Conservation (phyloP, 2,888 invertebrate species). For the Mylabris sibirica region DNA sequence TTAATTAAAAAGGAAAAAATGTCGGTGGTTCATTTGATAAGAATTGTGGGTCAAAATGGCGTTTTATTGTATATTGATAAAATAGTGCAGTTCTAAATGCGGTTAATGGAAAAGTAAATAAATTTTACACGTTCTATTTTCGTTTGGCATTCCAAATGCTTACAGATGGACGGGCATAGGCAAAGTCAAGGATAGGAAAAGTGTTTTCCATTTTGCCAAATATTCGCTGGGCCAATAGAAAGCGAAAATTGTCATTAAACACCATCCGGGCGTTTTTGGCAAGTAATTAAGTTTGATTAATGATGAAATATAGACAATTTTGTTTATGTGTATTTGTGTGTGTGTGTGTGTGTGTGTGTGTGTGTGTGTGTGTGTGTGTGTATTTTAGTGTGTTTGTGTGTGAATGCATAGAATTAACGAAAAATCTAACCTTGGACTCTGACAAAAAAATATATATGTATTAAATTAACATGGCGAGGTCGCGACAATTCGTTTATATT, state of each 20-base stretch:
- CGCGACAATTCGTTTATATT: background rate
- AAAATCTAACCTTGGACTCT: slow-evolving; percentile 6
- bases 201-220: background rate
- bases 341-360: background rate
- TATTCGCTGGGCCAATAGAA: background rate
- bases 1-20: background rate
- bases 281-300: slow-evolving; percentile 2
- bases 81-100: background rate
- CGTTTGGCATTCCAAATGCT: background rate
- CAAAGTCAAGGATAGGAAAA: slow-evolving; percentile 2
- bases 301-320: background rate
- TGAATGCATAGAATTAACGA: background rate
- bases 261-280: background rate
- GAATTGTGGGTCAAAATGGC: background rate
- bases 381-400: background rate
- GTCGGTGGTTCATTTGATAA: background rate
- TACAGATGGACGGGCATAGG: background rate
- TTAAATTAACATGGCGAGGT: slow-evolving; percentile 6
- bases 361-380: background rate
- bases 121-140: background rate
- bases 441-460: background rate
- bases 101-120: background rate
- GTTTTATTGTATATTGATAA: background rate
- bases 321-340: background rate
- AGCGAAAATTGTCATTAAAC: too few relatives aligned